These are phyloP conservation scores for Echinometra lucunter DNA, from an alignment of 53 echinoderm and acorn worm species.

Conservation along the genomic window DNA sequence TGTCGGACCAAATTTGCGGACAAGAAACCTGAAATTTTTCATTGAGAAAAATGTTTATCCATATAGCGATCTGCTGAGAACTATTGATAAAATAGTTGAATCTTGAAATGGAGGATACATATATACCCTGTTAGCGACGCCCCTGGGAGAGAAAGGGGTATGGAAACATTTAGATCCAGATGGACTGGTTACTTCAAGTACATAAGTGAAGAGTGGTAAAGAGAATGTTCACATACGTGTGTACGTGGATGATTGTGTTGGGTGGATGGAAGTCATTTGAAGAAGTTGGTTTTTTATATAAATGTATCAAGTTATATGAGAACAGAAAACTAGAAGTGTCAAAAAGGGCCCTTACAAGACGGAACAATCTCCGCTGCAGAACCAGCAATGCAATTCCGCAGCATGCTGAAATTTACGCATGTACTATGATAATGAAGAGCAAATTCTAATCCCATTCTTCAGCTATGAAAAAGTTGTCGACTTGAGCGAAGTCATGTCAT, in stretches of 20 bases:
- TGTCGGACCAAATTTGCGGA: too few relatives aligned
- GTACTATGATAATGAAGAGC: background rate
- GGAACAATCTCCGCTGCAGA: background rate
- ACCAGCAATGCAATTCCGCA: background rate
- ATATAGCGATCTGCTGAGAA: too few relatives aligned
- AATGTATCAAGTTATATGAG: background rate
- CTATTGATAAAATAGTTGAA: too few relatives aligned
- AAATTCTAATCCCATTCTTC: background rate
- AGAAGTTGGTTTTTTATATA: background rate
- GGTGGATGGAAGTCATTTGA: background rate
- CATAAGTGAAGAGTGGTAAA: background rate
- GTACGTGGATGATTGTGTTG: background rate
- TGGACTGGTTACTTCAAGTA: too few relatives aligned
- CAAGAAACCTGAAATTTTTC: too few relatives aligned
- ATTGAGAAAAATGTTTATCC: too few relatives aligned
- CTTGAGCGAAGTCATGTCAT: background rate
- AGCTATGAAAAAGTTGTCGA: background rate
- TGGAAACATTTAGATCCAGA: background rate
- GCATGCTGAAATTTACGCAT: background rate
- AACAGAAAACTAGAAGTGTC: background rate
- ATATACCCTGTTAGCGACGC: too few relatives aligned
- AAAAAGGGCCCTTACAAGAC: background rate
- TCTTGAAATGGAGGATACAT: too few relatives aligned
- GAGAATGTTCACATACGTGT: background rate
- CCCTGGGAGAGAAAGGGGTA: background rate